A percentile compares a stretch with the other conserved stretches of the same genome.
Conservation (phyloP, 2,113 vertebrate genomes). For the Alces alces region DNA sequence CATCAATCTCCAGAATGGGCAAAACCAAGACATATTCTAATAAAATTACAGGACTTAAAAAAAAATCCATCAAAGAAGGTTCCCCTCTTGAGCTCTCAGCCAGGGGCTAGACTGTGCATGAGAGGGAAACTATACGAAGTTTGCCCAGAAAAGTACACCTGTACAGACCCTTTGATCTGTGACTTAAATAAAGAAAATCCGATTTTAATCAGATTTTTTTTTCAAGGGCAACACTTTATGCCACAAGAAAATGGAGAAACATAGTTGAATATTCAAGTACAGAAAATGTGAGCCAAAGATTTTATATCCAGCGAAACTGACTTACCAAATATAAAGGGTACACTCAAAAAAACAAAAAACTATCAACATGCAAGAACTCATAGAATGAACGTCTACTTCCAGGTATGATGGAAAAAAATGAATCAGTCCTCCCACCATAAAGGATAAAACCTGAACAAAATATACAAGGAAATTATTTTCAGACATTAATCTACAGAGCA, state of each 20-base stretch:
- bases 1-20: background rate
- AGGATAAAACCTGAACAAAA: background rate
- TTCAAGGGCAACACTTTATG: background rate
- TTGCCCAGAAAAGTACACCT: background rate
- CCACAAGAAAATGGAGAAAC: background rate
- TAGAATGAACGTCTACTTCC: background rate
- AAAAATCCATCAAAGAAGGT: background rate
- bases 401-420: background rate
- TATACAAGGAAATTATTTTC: background rate
- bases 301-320: background rate
- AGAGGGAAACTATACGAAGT: background rate
- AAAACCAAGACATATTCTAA: background rate
- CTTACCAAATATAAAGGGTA: background rate
- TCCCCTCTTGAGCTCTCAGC: background rate
- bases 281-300: background rate
- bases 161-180: background rate
- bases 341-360: background rate
- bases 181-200: background rate
- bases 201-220: background rate
- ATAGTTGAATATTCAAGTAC: background rate
- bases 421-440: background rate
- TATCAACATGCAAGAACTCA: background rate
- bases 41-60: background rate
- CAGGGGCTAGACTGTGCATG: background rate
- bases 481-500: background rate